Conservation (phyloP, 2,113 vertebrate genomes). For the Festucalex cinctus region DNA sequence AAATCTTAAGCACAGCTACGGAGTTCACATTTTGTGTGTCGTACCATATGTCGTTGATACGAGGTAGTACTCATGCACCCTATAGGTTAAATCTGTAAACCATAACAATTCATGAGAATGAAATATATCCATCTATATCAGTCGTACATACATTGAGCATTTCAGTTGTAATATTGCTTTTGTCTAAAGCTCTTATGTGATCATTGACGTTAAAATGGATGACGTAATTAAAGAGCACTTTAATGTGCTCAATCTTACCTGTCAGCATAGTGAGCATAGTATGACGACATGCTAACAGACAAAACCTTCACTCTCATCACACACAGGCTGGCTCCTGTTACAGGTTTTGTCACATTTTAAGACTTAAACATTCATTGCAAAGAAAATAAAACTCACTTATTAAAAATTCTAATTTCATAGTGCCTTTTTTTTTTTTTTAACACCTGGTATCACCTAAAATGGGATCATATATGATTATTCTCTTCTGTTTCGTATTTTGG, state of each 20-base stretch:
- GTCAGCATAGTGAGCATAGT: not conserved
- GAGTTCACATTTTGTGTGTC: slow-evolving; percentile 10
- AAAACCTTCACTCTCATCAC: slow-evolving; percentile 7
- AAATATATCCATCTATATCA: slow-evolving; percentile 27
- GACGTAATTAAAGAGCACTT: slow-evolving; percentile 32
- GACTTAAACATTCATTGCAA: slow-evolving; percentile 31
- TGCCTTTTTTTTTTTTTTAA: not conserved
- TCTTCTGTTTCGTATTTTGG: slow-evolving; percentile 18
- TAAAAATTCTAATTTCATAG: slow-evolving; percentile 17
- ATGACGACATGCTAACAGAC: not conserved
- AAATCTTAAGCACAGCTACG: not conserved
- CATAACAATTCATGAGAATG: slow-evolving; percentile 16
- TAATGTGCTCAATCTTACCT: slow-evolving; percentile 10
- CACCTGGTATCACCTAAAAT: slow-evolving; percentile 44
- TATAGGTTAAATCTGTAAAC: slow-evolving; percentile 41
- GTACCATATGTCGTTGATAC: slow-evolving; percentile 36
- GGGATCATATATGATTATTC: slow-evolving; percentile 27
- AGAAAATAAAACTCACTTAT: slow-evolving; percentile 17
- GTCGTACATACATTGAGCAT: slow-evolving; percentile 33
- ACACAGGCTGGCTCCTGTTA: not conserved
- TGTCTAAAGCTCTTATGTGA: slow-evolving; percentile 54
- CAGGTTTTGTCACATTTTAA: slow-evolving; percentile 24
- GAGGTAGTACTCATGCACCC: slow-evolving; percentile 43
- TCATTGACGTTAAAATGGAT: slow-evolving; percentile 44
- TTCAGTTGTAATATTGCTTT: slow-evolving; percentile 48